A percentile compares a stretch with the other conserved stretches of the same genome.
These are phyloP conservation scores for Calosoma granatense DNA, from an alignment of 1,140 invertebrate species.

Conservation along the genomic window DNA sequence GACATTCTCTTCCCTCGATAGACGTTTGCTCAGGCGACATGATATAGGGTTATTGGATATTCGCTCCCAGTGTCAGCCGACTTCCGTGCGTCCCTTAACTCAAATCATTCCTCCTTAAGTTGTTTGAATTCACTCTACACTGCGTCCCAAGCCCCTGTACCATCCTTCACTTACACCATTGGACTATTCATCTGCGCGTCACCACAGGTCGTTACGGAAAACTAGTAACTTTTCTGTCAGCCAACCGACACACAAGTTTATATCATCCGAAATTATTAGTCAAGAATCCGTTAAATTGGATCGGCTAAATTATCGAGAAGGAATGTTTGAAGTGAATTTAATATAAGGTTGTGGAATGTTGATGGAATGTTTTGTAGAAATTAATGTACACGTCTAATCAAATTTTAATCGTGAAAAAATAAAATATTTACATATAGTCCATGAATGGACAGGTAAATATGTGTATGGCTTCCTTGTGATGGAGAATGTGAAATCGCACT, in stretches of 20 bases:
- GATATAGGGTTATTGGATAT: conserved; percentile 4
- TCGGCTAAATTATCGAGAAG: background rate
- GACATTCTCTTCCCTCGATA: background rate
- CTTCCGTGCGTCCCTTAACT: background rate
- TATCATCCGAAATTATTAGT: background rate
- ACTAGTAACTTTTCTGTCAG: background rate
- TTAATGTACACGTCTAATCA: background rate
- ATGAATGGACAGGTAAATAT: too few species aligned
- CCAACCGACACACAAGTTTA: background rate
- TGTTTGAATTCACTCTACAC: background rate
- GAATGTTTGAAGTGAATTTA: background rate
- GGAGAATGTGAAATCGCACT: too few species aligned
- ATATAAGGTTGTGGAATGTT: background rate
- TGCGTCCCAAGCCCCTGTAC: background rate
- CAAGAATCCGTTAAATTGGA: conserved; percentile 4
- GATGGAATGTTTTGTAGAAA: background rate
- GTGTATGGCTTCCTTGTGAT: too few species aligned
- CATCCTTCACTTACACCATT: background rate
- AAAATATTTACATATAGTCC: too few species aligned
- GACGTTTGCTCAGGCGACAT: background rate
- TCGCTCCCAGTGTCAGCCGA: background rate
- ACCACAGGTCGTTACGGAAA: background rate
- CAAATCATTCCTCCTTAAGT: conserved; percentile 2
- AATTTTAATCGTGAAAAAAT: too few species aligned
- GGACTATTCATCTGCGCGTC: background rate